Percentiles rank a stretch among this genome's conserved stretches.
Evolutionary conservation across 2,113 vertebrate genomes (phyloP).

Genomic region (Pelecanus crispus): DNA sequence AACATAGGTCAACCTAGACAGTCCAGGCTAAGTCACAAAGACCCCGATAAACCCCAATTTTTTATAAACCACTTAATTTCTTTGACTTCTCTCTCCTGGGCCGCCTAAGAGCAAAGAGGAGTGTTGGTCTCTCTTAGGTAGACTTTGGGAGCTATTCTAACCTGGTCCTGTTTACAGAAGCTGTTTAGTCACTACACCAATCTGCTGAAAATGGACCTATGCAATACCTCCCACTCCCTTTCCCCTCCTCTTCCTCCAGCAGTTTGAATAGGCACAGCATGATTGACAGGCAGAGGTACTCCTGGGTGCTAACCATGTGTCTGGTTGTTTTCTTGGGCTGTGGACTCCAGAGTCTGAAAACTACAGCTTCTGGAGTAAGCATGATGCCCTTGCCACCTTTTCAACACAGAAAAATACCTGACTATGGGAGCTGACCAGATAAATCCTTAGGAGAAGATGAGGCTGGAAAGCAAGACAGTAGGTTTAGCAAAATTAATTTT

Average conservation of each 20-base stretch:
- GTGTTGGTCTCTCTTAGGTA: not conserved
- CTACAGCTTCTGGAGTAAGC: not conserved
- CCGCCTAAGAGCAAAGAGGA: not conserved
- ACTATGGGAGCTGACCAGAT: not conserved
- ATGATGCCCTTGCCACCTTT: not conserved
- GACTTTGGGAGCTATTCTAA: not conserved
- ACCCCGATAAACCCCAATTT: not conserved
- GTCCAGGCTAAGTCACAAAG: not conserved
- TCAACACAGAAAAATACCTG: not conserved
- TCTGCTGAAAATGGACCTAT: not conserved
- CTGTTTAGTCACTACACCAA: not conserved
- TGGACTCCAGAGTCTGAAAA: not conserved
- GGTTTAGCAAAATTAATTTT: not conserved
- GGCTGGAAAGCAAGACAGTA: not conserved
- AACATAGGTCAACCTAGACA: not conserved
- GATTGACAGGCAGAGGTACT: not conserved
- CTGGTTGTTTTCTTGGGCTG: not conserved
- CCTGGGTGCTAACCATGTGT: not conserved
- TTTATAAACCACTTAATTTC: not conserved
- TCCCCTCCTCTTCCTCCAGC: not conserved
- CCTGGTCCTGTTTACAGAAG: not conserved
- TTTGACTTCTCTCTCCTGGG: not conserved
- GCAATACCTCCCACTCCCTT: not conserved
- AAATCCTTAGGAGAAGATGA: not conserved
- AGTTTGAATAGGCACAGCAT: not conserved